Conservation (phyloP, 2,888 invertebrate species). For the Allygus modestus region DNA sequence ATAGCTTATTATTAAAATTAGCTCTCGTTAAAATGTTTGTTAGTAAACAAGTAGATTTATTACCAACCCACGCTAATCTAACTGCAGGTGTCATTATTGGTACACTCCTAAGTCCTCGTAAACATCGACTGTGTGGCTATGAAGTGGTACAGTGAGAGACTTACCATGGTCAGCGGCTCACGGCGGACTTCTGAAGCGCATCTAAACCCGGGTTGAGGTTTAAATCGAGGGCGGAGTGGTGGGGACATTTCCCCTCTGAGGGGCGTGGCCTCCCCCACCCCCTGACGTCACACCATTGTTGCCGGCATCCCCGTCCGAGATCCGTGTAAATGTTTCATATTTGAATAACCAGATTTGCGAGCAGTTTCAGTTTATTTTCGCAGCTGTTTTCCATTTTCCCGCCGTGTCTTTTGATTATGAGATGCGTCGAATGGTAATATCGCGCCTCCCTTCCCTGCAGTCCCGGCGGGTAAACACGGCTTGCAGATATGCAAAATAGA, state of each 20-base stretch:
- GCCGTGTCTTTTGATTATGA: constrained; percentile 29
- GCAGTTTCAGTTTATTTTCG: constrained; percentile 47
- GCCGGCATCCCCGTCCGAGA: neutral
- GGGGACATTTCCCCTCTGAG: constrained; percentile 29
- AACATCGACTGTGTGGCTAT: neutral
- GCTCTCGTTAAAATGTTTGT: too few species aligned
- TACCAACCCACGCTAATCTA: too few species aligned
- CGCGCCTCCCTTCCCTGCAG: neutral
- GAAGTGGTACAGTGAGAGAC: neutral
- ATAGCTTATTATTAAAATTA: too few species aligned
- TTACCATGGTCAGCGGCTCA: constrained; percentile 34
- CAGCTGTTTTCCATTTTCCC: constrained; percentile 41
- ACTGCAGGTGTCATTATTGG: too few species aligned
- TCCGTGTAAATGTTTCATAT: constrained; percentile 29
- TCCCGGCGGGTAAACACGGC: neutral
- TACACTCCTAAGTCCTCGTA: too few species aligned
- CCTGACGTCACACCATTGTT: constrained; percentile 47
- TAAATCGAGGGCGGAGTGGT: neutral
- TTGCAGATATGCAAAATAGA: constrained; percentile 32
- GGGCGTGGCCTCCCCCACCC: constrained; percentile 26
- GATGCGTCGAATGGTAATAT: constrained; percentile 1
- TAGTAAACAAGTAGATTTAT: too few species aligned
- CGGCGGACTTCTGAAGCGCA: constrained; percentile 27
- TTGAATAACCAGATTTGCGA: constrained; percentile 52
- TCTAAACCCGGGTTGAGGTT: constrained; percentile 6